A percentile compares a stretch with the other conserved stretches of the same genome.
Conservation (phyloP, 2,797 vertebrate species). For the Pantherophis vulpinus region DNA sequence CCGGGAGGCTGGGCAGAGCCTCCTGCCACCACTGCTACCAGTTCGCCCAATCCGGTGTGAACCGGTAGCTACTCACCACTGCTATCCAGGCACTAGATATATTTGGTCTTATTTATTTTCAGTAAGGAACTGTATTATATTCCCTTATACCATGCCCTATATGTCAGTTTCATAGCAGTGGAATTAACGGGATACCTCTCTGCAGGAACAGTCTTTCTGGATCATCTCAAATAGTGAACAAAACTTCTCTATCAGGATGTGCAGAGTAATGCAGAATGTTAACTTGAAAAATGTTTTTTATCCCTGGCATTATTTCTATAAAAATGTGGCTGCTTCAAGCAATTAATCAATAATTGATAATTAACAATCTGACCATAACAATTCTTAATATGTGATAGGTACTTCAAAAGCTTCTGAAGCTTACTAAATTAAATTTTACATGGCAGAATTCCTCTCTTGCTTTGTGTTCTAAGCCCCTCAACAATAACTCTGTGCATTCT, state of each 20-base stretch:
- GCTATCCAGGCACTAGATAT: background rate
- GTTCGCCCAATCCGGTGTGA: too few species aligned
- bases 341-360: background rate
- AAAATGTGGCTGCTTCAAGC: too few species aligned
- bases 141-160: background rate
- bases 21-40: too few species aligned
- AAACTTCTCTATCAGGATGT: background rate
- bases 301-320: background rate
- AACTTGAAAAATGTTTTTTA: background rate
- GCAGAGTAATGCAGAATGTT: background rate
- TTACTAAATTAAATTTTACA: background rate
- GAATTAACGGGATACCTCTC: background rate
- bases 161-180: background rate
- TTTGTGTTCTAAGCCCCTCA: background rate
- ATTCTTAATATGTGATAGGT: background rate
- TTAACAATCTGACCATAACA: background rate
- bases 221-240: background rate
- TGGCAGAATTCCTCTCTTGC: background rate
- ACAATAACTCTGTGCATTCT: background rate
- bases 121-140: background rate
- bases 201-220: background rate
- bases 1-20: too few species aligned
- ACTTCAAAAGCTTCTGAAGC: background rate
- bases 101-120: background rate
- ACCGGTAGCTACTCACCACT: too few species aligned